Base-by-base conservation (phyloP, 2,888 invertebrate genomes). In the Macrophya alboannulata region DNA sequence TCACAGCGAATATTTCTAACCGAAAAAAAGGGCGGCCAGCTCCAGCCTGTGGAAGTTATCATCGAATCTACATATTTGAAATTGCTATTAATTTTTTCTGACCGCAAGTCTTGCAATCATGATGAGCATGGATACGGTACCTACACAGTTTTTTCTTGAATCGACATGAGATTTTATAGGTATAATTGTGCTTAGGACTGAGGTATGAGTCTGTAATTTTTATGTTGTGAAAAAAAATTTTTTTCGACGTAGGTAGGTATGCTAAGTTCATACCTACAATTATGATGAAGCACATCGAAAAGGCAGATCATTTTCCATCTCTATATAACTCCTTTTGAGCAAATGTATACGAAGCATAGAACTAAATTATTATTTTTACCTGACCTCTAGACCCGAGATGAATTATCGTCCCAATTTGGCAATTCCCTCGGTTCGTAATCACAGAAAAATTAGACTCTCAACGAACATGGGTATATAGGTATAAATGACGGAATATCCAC, bases 401-500 rank as follows among this genome's bases (percentile, higher is more conserved):
- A 87, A 87, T 87, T 86, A 87, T 89, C 88, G 86, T 87, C 87
- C 88, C 85, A 88, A 90, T 90, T 90, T 89, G 89, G 85, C 87
- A 87, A 90, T 90, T 89, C 87, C 77, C 87, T 79, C 86, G 51
- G 65, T 59, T 65, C 65, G 15, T 81, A 62, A 81, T 81, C 4
- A 45, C 43, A 62, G 51, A 62, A 81, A 81, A 81, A 81, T 81
- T 62, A 4, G 25, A 81, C 9, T 43, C 10, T 43, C n/a, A 81
- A 59, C 43, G n/a, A 62, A 62, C 43, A 62, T 12, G 31, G n/a
- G n/a, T n/a, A n/a, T n/a, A n/a, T n/a, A n/a, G n/a, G n/a, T n/a
- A n/a, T n/a, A n/a, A n/a, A n/a, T n/a, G n/a, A n/a, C n/a, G n/a
- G 21, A 21, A 59, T 40, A 81, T 43, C 25, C 81, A 40, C 62